Conservation (phyloP, 2,113 vertebrate genomes). For the Etheostoma spectabile region DNA sequence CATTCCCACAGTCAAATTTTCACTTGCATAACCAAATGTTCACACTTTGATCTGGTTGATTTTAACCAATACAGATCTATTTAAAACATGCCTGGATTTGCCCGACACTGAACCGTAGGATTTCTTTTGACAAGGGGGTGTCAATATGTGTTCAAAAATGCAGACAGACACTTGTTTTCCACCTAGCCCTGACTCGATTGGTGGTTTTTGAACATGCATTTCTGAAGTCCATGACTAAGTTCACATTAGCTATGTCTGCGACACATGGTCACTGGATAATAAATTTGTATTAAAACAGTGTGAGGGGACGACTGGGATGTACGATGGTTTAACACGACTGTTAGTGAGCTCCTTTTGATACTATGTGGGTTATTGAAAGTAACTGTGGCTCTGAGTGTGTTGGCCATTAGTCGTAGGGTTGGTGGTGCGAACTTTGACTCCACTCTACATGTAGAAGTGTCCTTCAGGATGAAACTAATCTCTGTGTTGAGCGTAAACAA, state of each 20-base stretch:
- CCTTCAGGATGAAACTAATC: not conserved
- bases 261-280: not conserved
- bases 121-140: not conserved
- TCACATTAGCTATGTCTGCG: not conserved
- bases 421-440: not conserved
- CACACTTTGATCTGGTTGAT: no score
- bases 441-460: no score
- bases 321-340: no score
- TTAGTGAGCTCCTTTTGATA: no score
- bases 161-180: not conserved
- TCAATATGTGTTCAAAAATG: not conserved
- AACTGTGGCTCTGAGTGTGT: no score
- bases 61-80: no score
- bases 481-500: not conserved
- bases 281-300: not conserved
- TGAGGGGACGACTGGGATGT: not conserved
- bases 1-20: not conserved
- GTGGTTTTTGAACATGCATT: not conserved
- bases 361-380: no score
- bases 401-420: no score
- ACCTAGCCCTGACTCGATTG: not conserved
- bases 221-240: no score
- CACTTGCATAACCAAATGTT: no score
- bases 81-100: no score
- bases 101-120: no score